These are phyloP conservation scores for Neopipo cinnamomea DNA, from an alignment of 2,113 vertebrate genomes.

Conservation along the genomic window DNA sequence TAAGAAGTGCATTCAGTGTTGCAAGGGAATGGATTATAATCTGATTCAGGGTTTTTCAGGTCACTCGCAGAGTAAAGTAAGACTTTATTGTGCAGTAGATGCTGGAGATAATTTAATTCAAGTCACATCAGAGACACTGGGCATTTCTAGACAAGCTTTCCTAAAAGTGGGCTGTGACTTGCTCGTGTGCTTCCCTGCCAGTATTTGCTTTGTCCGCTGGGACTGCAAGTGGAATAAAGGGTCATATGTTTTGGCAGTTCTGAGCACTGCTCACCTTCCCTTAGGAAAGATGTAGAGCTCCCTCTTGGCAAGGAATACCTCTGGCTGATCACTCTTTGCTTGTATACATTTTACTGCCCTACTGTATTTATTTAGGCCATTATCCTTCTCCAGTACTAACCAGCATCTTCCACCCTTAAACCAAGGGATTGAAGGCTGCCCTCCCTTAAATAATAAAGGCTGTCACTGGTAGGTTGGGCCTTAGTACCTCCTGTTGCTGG, in stretches of 20 bases:
- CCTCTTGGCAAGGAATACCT: background rate
- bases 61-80: background rate
- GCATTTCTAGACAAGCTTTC: background rate
- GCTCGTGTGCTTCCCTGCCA: background rate
- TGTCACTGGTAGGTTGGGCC: background rate
- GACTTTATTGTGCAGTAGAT: background rate
- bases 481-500: background rate
- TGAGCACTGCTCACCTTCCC: background rate
- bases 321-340: background rate
- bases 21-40: background rate
- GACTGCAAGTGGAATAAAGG: background rate
- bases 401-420: background rate
- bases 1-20: background rate
- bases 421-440: background rate
- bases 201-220: background rate
- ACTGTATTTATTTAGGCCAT: background rate
- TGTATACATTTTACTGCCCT: background rate
- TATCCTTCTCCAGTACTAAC: background rate
- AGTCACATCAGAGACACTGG: background rate
- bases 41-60: background rate
- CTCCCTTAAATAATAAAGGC: background rate
- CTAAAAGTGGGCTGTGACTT: background rate
- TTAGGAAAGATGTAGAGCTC: background rate
- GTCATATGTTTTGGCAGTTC: background rate
- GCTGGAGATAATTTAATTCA: background rate